Percentiles rank a stretch among this genome's conserved stretches.
These are phyloP conservation scores for Ceraclea dissimilis DNA, from an alignment of 2,888 invertebrate species.

Conservation along the genomic window DNA sequence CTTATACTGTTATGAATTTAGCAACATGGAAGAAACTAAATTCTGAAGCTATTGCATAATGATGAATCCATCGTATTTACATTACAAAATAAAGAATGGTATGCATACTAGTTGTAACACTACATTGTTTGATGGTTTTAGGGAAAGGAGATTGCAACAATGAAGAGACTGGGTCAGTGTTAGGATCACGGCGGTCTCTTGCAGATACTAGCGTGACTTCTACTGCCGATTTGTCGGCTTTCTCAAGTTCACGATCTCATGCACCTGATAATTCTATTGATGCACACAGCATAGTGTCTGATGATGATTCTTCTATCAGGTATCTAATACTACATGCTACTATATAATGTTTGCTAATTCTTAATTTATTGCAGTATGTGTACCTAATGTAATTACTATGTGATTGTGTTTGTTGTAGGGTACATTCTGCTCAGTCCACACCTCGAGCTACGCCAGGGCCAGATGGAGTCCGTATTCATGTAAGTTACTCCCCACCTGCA, in stretches of 20 bases:
- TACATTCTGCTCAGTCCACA: conserved; percentile 51
- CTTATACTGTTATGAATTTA: too few species aligned
- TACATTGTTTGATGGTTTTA: neutral
- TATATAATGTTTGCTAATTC: neutral
- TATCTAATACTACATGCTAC: too few species aligned
- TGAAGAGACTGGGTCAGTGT: conserved; percentile 60
- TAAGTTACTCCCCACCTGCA: conserved; percentile 60
- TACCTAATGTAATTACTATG: too few species aligned
- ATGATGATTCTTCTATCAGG: conserved; percentile 59
- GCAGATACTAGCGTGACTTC: conserved; percentile 80
- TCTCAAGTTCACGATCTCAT: conserved; percentile 67
- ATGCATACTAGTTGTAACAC: too few species aligned
- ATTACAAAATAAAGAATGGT: too few species aligned
- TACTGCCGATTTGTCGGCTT: conserved; percentile 73
- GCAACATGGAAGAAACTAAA: too few species aligned
- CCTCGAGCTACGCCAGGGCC: conserved; percentile 59
- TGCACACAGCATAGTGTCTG: conserved; percentile 69
- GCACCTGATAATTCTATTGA: conserved; percentile 68
- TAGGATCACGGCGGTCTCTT: conserved; percentile 69
- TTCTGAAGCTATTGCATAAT: too few species aligned
- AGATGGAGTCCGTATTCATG: conserved; percentile 66
- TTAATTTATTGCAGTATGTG: too few species aligned
- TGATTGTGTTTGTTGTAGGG: conserved; percentile 44
- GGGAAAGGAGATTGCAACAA: conserved; percentile 10
- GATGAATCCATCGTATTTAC: too few species aligned